Base-by-base conservation (phyloP, 2,797 vertebrate species). In the Nyctalus aviator region DNA sequence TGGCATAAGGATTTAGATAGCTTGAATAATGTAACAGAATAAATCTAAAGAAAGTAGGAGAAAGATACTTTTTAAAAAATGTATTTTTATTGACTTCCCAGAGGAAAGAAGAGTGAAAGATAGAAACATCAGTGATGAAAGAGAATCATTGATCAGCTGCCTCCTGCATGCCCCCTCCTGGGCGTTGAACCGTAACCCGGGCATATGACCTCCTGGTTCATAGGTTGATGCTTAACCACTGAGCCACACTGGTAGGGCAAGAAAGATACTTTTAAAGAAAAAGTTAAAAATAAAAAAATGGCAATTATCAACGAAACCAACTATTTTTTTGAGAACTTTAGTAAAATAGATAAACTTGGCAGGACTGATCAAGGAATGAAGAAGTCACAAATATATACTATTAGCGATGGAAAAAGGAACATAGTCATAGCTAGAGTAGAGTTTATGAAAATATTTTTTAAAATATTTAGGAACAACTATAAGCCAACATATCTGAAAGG, bases 21-120 rank as follows among this genome's bases (percentile, higher is more conserved):
- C 72, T 82, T 95, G 73, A 88, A 72, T 94, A 94, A 85, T 48
- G 44, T 62, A 69, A 57, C 57, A 79, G 27, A 90, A 71, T 84
- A 82, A 93, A 81, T 32, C 35, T 84, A 84, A 95, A 93, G 83
- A 81, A 91, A 89, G 44, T 41, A 44, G 27, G 20, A 92, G 25
- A 94, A 91, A 87, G 84, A 41, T 13, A 41, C 25, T 62, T 62
- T 62, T 62, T 62, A 6, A 0, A 14, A 62, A 62, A 30, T 30
- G 30, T 62, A 14, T 62, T 62, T 62, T 62, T 62, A 62, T 62
- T 62, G 59, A 62, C 59, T 62, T 62, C 59, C 30, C 13, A 62
- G 59, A 62, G 27, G 59, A 62, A 62, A 27, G 59, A 62, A 62
- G 59, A 62, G 13, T 14, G 27, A 30, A 13, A 62, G 27, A 62